Evolutionary conservation across 1,140 invertebrate genomes (phyloP).

Genomic region (Dinoponera quadriceps): DNA sequence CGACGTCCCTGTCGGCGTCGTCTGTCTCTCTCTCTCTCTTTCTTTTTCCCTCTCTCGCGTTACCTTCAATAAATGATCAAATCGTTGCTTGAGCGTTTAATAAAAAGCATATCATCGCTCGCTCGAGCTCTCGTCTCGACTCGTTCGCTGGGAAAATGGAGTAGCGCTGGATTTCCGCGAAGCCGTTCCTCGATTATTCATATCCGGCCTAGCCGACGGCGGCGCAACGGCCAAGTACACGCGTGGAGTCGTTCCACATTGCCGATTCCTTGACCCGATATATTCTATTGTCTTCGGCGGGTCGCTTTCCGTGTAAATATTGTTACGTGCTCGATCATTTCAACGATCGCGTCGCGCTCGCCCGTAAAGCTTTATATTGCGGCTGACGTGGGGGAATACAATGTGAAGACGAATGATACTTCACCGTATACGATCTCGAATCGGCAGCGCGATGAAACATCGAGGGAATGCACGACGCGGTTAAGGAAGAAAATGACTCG

Average conservation of each 20-base stretch:
- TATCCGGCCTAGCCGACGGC: constrained; percentile 5
- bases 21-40: too few relatives aligned
- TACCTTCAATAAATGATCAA: constrained; percentile 54
- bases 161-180: constrained; percentile 61
- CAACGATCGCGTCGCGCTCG: neutral
- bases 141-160: constrained; percentile 26
- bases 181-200: constrained; percentile 60
- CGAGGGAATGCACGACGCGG: neutral
- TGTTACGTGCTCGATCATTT: neutral
- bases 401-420: constrained; percentile 23
- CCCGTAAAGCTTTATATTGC: neutral
- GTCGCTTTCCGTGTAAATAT: constrained; percentile 40
- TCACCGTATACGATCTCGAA: neutral
- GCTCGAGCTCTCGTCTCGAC: constrained; percentile 11
- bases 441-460: neutral
- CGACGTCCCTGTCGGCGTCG: neutral
- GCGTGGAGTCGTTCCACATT: constrained; percentile 18
- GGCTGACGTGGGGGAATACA: neutral
- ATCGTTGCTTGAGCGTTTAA: constrained; percentile 40
- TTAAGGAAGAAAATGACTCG: neutral
- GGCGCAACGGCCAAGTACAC: constrained; percentile 10
- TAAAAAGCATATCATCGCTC: constrained; percentile 36
- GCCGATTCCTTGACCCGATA: constrained; percentile 48
- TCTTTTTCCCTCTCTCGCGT: constrained; percentile 3
- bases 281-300: constrained; percentile 25